phyloP scores from a whole-genome alignment of 2,797 vertebrate species.

The Megalops cyprinoides region DNA sequence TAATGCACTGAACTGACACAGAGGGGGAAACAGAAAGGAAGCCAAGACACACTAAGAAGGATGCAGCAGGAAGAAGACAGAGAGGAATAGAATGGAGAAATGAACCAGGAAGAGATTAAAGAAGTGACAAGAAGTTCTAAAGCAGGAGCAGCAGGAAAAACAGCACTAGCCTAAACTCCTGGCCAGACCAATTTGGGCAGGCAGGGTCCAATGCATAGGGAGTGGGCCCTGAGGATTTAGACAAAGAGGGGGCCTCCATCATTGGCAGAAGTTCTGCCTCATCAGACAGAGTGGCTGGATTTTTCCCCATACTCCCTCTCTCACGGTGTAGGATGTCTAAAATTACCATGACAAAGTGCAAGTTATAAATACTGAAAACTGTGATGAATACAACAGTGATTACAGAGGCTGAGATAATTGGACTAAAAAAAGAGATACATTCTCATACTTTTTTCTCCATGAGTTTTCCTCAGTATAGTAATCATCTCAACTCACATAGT shows the following conservation, averaged over 20 bases:
- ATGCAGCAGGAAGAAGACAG: not conserved
- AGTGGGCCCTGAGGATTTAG: not conserved
- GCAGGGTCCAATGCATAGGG: not conserved
- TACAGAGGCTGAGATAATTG: constrained; percentile 77
- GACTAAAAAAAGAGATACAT: constrained; percentile 64
- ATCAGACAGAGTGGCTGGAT: constrained; percentile 66
- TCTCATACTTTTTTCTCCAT: constrained; percentile 74
- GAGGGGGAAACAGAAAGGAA: not conserved
- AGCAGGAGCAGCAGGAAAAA: not conserved
- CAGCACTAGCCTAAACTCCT: too few relatives aligned
- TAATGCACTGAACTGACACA: not conserved
- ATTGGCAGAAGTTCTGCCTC: too few relatives aligned
- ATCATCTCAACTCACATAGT: constrained; percentile 63
- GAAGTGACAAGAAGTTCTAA: constrained; percentile 58
- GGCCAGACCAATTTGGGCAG: not conserved
- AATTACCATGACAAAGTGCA: constrained; percentile 78
- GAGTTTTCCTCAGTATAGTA: constrained; percentile 70
- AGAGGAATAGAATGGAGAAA: not conserved
- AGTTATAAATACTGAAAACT: constrained; percentile 80
- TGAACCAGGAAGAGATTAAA: constrained; percentile 55
- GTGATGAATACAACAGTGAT: constrained; percentile 83
- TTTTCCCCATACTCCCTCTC: constrained; percentile 22
- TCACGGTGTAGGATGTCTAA: constrained; percentile 73
- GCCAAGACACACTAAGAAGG: not conserved
- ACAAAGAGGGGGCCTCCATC: too few relatives aligned